Percentiles rank a stretch among this genome's conserved stretches.
Evolutionary conservation across 2,888 invertebrate genomes (phyloP).

Genomic region (Uropetala carovei): DNA sequence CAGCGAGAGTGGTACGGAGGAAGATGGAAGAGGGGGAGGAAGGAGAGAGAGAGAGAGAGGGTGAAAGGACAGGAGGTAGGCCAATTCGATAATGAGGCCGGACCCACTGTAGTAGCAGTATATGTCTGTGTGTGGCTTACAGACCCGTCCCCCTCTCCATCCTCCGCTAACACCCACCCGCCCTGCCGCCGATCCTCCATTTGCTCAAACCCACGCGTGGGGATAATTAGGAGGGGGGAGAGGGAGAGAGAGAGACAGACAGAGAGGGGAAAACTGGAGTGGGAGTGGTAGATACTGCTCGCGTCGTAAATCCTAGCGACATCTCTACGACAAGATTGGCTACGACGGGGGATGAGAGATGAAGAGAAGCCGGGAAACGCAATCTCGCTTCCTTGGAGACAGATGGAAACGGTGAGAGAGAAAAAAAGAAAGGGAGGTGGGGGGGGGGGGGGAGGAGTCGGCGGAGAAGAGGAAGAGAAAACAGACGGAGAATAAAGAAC

Average conservation of each 20-base stretch:
- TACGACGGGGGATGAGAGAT: background rate
- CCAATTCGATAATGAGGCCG: background rate
- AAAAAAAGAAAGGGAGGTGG: background rate
- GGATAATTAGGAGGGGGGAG: background rate
- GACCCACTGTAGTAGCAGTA: background rate
- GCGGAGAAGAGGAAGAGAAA: too few relatives aligned
- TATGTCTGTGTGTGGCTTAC: background rate
- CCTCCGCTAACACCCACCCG: background rate
- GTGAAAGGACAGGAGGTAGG: background rate
- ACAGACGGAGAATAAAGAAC: background rate
- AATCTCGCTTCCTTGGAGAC: constrained; percentile 3
- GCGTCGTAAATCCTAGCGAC: background rate
- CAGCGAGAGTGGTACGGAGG: too few relatives aligned
- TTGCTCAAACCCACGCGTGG: background rate
- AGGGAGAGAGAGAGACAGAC: background rate
- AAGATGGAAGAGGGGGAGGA: too few relatives aligned
- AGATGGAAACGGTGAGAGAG: background rate
- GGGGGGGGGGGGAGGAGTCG: too few relatives aligned
- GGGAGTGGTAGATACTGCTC: background rate
- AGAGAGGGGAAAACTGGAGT: background rate
- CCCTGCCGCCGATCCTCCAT: background rate
- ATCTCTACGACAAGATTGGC: constrained; percentile 4
- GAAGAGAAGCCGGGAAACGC: background rate
- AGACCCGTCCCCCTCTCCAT: background rate
- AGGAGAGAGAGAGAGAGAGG: too few relatives aligned